Percentiles rank a stretch among this genome's conserved stretches.
These are phyloP conservation scores for Mesoclemmys tuberculata DNA, from an alignment of 2,113 vertebrate genomes.

Conservation along the genomic window DNA sequence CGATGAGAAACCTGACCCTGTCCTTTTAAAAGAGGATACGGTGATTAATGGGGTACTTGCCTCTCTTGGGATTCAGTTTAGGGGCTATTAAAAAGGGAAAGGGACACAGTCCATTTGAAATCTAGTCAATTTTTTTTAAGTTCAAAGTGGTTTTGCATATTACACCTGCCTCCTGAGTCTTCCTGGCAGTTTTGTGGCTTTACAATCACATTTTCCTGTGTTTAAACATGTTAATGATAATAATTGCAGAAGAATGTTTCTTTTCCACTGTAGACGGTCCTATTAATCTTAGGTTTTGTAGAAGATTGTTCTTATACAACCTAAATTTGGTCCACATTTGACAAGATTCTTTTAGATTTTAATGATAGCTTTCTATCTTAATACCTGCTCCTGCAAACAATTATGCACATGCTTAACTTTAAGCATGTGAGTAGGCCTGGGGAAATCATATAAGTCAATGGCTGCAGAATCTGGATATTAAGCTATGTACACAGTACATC, in stretches of 20 bases:
- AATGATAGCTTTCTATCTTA: too few species aligned
- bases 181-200: neutral
- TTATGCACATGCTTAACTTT: too few species aligned
- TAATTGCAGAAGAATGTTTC: neutral
- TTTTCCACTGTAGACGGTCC: neutral
- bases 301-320: neutral
- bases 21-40: neutral
- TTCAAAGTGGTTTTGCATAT: neutral
- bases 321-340: neutral
- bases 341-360: too few species aligned
- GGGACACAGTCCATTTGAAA: neutral
- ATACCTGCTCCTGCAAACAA: too few species aligned
- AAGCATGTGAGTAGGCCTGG: neutral
- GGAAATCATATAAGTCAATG: neutral
- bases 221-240: neutral
- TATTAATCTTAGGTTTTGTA: neutral
- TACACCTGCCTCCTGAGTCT: neutral
- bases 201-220: neutral
- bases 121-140: fast-evolving
- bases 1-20: neutral
- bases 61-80: neutral
- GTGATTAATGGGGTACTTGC: neutral
- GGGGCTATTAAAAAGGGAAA: neutral
- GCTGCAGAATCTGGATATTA: neutral
- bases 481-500: neutral